These are phyloP conservation scores for Beris chalybata DNA, from an alignment of 2,888 invertebrate species.

Conservation along the genomic window DNA sequence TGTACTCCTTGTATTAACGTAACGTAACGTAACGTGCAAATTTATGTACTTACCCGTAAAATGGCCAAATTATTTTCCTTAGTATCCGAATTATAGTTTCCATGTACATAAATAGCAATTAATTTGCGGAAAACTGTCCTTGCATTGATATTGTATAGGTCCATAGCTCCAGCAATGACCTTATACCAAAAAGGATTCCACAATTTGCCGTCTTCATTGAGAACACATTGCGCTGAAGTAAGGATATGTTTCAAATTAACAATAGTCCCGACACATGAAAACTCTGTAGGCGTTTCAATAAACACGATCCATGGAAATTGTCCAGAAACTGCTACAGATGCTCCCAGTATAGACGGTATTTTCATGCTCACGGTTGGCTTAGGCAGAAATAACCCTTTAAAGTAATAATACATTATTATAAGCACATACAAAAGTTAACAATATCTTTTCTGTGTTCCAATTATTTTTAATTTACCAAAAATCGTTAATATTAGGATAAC, in stretches of 20 bases:
- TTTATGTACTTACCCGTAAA: conserved; percentile 30
- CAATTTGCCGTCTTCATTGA: conserved; percentile 26
- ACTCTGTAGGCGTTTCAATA: conserved; percentile 17
- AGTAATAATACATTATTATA: background rate
- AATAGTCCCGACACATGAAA: conserved; percentile 33
- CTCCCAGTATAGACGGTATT: conserved; percentile 27
- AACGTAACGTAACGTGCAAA: background rate
- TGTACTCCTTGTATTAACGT: no score
- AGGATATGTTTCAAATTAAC: conserved; percentile 32
- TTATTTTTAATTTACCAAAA: no score
- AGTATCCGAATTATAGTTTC: conserved; percentile 32
- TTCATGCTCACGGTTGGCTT: background rate
- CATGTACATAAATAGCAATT: conserved; percentile 35
- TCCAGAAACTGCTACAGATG: conserved; percentile 20
- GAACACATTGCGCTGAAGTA: conserved; percentile 33
- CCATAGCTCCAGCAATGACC: conserved; percentile 32
- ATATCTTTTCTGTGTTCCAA: no score
- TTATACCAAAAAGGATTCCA: conserved; percentile 33
- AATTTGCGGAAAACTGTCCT: background rate
- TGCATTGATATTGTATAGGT: conserved; percentile 3
- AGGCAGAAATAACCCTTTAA: background rate
- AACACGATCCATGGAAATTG: conserved; percentile 33
- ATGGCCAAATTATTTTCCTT: conserved; percentile 39
- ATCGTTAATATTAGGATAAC: no score
- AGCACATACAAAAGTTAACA: no score